A percentile compares a stretch with the other conserved stretches of the same genome.
phyloP scores from a whole-genome alignment of 2,888 invertebrate genomes.

The Mesoligia furuncula region DNA sequence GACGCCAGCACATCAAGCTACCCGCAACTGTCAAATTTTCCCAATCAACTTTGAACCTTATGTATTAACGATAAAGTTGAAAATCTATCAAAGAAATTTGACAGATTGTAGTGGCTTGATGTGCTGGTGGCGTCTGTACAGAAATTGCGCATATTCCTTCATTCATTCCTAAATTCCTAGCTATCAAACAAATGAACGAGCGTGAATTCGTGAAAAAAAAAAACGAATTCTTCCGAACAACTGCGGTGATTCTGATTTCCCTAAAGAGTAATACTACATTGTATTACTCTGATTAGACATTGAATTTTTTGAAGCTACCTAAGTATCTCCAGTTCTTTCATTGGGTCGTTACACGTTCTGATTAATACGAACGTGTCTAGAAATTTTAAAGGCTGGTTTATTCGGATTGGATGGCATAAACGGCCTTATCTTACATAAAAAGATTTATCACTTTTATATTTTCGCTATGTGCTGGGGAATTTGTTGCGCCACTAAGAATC shows the following conservation, averaged over 20 bases:
- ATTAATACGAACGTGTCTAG: constrained; percentile 10
- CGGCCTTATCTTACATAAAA: not conserved
- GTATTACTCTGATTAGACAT: constrained; percentile 30
- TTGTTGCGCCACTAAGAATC: too few relatives aligned
- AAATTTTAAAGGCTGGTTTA: not conserved
- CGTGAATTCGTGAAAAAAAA: constrained; percentile 33
- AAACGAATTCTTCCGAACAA: constrained; percentile 31
- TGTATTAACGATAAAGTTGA: too few relatives aligned
- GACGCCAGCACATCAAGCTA: too few relatives aligned
- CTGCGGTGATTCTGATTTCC: constrained; percentile 57
- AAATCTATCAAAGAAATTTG: too few relatives aligned
- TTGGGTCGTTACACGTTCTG: constrained; percentile 11
- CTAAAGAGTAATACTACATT: constrained; percentile 33
- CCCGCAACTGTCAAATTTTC: too few relatives aligned
- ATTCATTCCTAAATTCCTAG: constrained; percentile 32
- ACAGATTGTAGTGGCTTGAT: too few relatives aligned
- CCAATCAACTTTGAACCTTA: too few relatives aligned
- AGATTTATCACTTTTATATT: not conserved
- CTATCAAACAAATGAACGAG: constrained; percentile 38
- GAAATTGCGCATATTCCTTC: constrained; percentile 11
- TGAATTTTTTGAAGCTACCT: constrained; percentile 20
- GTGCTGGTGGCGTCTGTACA: not conserved
- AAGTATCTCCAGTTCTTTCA: constrained; percentile 16
- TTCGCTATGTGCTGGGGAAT: too few relatives aligned
- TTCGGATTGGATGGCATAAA: not conserved